These are phyloP conservation scores for Allobates femoralis DNA, from an alignment of 2,797 vertebrate genomes.

Conservation along the genomic window DNA sequence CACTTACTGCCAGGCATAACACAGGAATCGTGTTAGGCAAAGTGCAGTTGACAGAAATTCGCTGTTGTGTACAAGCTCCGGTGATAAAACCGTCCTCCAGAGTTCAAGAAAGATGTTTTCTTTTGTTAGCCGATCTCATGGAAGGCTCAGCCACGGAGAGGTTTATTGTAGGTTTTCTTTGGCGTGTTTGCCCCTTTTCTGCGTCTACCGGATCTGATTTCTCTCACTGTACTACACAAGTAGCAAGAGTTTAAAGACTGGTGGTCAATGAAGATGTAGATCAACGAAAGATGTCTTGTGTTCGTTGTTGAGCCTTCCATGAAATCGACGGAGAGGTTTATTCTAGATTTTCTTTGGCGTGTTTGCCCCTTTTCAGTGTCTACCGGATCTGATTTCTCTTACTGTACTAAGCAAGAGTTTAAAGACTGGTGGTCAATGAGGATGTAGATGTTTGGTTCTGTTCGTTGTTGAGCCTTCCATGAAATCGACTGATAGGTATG, in stretches of 20 bases:
- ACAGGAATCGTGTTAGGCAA: slow-evolving; percentile 77
- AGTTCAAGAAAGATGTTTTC: slow-evolving; percentile 22
- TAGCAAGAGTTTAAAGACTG: no score
- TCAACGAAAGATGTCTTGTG: slow-evolving; percentile 7
- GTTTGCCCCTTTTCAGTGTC: neutral
- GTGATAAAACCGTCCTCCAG: slow-evolving; percentile 25
- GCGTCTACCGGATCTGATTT: no score
- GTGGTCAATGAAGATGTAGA: no score
- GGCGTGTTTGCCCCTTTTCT: neutral
- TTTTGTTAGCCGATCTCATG: neutral
- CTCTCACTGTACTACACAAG: no score
- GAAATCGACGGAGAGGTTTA: neutral
- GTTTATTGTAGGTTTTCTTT: neutral
- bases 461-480: neutral
- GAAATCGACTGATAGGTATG: neutral
- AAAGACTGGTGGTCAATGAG: neutral
- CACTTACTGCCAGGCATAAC: slow-evolving; percentile 82
- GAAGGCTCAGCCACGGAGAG: neutral
- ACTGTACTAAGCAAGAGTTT: no score
- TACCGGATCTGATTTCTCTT: no score
- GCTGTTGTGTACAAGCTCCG: slow-evolving; percentile 71
- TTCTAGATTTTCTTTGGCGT: neutral
- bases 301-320: neutral
- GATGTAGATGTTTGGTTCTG: neutral
- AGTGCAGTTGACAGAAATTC: slow-evolving; percentile 76